Percentiles rank a stretch among this genome's conserved stretches.
Conservation (phyloP, 1,140 invertebrate species). For the Scaptodrosophila lebanonensis region DNA sequence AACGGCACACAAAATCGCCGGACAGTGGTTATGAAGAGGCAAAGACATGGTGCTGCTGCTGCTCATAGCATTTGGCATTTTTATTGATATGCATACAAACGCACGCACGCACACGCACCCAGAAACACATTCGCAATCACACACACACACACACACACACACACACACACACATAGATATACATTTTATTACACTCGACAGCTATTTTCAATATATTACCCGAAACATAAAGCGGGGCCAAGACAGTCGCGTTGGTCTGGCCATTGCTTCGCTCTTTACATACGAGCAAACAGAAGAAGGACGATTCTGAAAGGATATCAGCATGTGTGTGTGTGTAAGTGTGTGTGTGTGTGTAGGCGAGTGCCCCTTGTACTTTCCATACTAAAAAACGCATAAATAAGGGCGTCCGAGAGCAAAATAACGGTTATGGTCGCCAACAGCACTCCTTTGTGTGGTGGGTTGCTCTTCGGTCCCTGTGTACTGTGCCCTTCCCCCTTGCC, state of each 20-base stretch:
- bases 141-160: constrained; percentile 5
- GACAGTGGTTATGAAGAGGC: too few relatives aligned
- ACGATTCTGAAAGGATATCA: constrained; percentile 57
- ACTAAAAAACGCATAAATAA: constrained; percentile 75
- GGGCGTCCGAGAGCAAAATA: constrained; percentile 60
- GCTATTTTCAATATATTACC: constrained; percentile 74
- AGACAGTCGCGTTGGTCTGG: constrained; percentile 47
- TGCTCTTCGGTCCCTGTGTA: constrained; percentile 1
- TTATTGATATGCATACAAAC: constrained; percentile 67
- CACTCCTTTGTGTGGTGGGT: constrained; percentile 28
- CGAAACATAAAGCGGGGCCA: constrained; percentile 48
- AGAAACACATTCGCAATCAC: constrained; percentile 3
- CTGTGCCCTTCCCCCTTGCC: too few relatives aligned
- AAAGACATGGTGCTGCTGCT: constrained; percentile 42
- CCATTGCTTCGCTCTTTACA: constrained; percentile 47
- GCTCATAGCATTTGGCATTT: constrained; percentile 63
- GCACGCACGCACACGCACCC: constrained; percentile 4
- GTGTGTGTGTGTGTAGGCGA: constrained; percentile 14
- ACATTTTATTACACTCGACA: constrained; percentile 71
- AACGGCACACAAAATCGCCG: constrained; percentile 41
- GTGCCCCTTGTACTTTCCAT: constrained; percentile 54
- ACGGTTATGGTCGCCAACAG: constrained; percentile 45
- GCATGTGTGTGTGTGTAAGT: not conserved
- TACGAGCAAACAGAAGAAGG: constrained; percentile 27
- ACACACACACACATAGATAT: constrained; percentile 20